Base-by-base conservation (phyloP, 1,140 invertebrate species). In the Alviniconcha marisindica region DNA sequence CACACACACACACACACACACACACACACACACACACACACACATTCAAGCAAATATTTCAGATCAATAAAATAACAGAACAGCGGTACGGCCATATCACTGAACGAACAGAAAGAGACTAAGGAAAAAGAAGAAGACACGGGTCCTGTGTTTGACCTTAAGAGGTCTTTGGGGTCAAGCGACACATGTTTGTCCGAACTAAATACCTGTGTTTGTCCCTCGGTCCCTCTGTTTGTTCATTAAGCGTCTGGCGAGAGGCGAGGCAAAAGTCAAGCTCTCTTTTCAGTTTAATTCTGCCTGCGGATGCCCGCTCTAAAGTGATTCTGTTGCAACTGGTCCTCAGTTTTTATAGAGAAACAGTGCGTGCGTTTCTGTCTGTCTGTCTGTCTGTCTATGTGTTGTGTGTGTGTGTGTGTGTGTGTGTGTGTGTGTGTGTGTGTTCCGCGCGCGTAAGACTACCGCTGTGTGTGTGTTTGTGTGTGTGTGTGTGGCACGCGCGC, bases 1-100 rank as follows among this genome's bases (percentile, higher is more conserved):
- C 63, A 69, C 63, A 69, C 63, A 69, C 63, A 69, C 63, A 69
- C 63, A 69, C 63, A 69, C 63, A 69, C 63, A 69, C 63, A 69
- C 36, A 71, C 36, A 71, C 56, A 60, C 56, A 60, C 56, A 10
- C 4, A 28, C 56, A 60, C 14, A 60, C 14, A 60, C n/a, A 24
- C 14, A 60, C 4, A 28, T 24, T 5, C 56, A 60, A 60, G n/a
- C 56, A 15, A 15, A 24, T 24, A n/a, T 12, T 10, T 15, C n/a
- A 60, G 4, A 60, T 15, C 56, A 60, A 24, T n/a, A 60, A 7
- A 60, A 60, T 60, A 28, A 51, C 48, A 7, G 18, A 51, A 10
- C 7, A 18, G 48, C 18, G 7, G 48, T 10, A 51, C 18, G 48
- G 18, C 7, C 7, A 51, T 10, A 51, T 10, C 18, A 51, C 48